phyloP scores from a whole-genome alignment of 1,140 invertebrate genomes.

The Drosophila repleta region DNA sequence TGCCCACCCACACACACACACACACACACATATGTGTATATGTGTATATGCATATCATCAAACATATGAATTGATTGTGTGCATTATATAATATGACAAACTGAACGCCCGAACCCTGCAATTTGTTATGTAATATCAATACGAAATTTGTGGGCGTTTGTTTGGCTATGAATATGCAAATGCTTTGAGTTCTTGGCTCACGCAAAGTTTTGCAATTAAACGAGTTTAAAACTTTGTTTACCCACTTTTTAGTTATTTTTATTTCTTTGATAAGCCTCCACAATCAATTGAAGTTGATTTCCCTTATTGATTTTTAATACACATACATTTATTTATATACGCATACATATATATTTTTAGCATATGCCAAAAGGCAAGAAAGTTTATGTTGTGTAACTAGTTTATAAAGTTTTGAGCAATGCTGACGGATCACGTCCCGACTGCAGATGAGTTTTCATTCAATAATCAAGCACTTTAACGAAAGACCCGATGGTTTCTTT shows the following conservation, averaged over 20 bases:
- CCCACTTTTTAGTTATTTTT: neutral
- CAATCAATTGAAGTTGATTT: no score
- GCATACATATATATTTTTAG: no score
- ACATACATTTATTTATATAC: neutral
- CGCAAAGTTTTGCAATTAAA: neutral
- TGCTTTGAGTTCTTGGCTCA: neutral
- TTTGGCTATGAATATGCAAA: conserved; percentile 1
- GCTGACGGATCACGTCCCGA: no score
- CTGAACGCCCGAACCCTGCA: neutral
- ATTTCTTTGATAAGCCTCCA: no score
- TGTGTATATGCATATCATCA: neutral
- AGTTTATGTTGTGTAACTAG: no score
- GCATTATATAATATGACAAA: neutral
- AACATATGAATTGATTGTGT: neutral
- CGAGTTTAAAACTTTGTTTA: no score
- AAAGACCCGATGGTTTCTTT: no score
- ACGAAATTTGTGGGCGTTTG: conserved; percentile 1
- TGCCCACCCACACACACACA: neutral
- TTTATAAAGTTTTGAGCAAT: no score
- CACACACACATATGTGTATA: neutral
- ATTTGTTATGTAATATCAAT: neutral
- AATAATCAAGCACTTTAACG: no score
- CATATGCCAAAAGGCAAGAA: no score
- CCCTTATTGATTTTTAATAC: neutral
- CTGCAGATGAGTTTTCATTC: no score